Conservation (phyloP, 2,113 vertebrate genomes). For the Speoplatyrhinus poulsoni region DNA sequence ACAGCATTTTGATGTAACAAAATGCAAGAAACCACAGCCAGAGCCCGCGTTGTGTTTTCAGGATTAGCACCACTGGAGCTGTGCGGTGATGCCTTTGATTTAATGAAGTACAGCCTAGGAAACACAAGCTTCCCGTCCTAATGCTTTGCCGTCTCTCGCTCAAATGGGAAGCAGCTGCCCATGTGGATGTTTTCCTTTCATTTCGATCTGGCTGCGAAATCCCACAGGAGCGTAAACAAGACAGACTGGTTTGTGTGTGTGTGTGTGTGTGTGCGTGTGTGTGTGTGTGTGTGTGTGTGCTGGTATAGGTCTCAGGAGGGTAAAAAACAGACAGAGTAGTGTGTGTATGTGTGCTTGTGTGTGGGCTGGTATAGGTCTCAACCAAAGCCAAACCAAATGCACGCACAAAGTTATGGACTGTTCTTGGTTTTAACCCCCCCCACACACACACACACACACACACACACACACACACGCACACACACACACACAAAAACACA, state of each 20-base stretch:
- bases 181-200: slow-evolving; percentile 41
- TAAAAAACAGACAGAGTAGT: neutral
- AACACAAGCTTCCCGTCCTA: slow-evolving; percentile 40
- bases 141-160: slow-evolving; percentile 35
- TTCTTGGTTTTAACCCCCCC: too few species aligned
- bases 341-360: slow-evolving; percentile 19
- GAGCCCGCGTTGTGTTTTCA: slow-evolving; percentile 37
- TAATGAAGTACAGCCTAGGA: slow-evolving; percentile 55
- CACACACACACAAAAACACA: neutral
- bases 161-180: slow-evolving; percentile 47
- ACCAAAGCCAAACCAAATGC: neutral
- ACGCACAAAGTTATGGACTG: slow-evolving; percentile 1
- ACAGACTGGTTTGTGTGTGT: slow-evolving; percentile 5
- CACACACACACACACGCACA: slow-evolving; percentile 10
- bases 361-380: slow-evolving; percentile 13
- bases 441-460: neutral
- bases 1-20: slow-evolving; percentile 42
- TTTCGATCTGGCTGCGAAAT: slow-evolving; percentile 48
- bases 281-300: slow-evolving; percentile 16
- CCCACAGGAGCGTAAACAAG: slow-evolving; percentile 47
- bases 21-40: slow-evolving; percentile 40
- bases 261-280: slow-evolving; percentile 10
- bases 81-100: slow-evolving; percentile 59
- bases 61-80: slow-evolving; percentile 26
- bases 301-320: too few species aligned